Conservation (phyloP, 2,797 vertebrate genomes). For the Micropoecilia bifurca region DNA sequence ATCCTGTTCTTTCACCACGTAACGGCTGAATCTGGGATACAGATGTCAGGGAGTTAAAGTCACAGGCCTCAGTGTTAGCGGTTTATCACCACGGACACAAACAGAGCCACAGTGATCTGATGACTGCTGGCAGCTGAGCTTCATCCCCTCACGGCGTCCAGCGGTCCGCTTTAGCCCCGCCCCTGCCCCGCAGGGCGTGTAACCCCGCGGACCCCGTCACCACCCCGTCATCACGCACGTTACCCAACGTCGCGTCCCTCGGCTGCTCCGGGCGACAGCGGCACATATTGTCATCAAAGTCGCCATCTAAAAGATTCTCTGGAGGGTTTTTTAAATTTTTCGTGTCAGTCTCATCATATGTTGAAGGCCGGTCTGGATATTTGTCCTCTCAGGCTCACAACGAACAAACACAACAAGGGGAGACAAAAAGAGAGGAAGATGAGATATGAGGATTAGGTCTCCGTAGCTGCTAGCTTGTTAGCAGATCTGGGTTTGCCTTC, state of each 20-base stretch:
- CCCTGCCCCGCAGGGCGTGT: neutral
- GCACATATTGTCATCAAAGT: conserved; percentile 2
- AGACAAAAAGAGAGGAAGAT: neutral
- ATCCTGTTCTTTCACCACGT: neutral
- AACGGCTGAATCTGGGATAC: conserved; percentile 18
- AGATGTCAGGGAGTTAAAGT: conserved; percentile 34
- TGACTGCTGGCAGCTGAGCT: conserved; percentile 37
- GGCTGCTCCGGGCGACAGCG: neutral
- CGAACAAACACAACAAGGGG: no score
- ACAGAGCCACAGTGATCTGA: conserved; percentile 4
- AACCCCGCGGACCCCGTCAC: neutral
- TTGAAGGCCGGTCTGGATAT: neutral
- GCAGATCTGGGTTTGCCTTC: neutral
- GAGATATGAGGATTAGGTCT: neutral
- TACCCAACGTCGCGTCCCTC: conserved; percentile 1
- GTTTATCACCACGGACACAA: conserved; percentile 15
- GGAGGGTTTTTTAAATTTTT: no score
- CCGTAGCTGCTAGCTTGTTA: neutral
- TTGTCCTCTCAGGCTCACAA: neutral
- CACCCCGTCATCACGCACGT: neutral
- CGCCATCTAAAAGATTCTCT: neutral
- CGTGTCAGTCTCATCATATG: no score
- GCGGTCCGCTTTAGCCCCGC: neutral
- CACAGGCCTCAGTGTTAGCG: neutral
- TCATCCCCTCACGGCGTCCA: conserved; percentile 7